Evolutionary conservation across 2,888 invertebrate genomes (phyloP).

Genomic region (Cantharis nigra): DNA sequence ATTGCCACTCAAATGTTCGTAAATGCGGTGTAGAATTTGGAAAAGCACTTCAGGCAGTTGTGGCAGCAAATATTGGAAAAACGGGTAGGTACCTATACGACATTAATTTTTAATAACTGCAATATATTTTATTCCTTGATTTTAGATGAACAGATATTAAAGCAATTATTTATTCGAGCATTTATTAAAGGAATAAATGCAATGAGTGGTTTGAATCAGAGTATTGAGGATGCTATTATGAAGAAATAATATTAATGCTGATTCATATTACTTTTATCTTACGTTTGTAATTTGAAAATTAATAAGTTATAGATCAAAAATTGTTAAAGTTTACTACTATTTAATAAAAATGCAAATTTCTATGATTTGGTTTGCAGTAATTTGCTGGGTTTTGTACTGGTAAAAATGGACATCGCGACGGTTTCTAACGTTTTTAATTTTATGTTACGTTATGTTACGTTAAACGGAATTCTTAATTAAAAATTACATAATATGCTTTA

Average conservation of each 20-base stretch:
- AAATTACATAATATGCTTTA: too few relatives aligned
- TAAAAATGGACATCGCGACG: too few relatives aligned
- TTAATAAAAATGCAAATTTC: too few relatives aligned
- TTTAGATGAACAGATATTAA: not conserved
- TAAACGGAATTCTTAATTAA: too few relatives aligned
- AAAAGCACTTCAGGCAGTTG: not conserved
- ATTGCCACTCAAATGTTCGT: not conserved
- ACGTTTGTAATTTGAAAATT: too few relatives aligned
- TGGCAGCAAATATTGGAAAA: not conserved
- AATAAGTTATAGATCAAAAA: too few relatives aligned
- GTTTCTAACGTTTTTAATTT: too few relatives aligned
- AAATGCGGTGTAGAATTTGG: rapidly evolving
- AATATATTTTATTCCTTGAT: not conserved
- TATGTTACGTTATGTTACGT: too few relatives aligned
- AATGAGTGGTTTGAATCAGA: not conserved
- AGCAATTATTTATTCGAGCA: not conserved
- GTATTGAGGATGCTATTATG: not conserved
- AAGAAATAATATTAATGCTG: not conserved
- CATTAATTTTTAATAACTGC: not conserved
- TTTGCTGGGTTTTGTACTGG: too few relatives aligned
- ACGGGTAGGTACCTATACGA: not conserved
- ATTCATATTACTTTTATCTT: too few relatives aligned
- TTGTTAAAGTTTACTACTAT: too few relatives aligned
- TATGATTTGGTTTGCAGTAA: too few relatives aligned
- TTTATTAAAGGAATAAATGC: not conserved